A percentile compares a stretch with the other conserved stretches of the same genome.
Conservation (phyloP, 2,797 vertebrate species). For the Merluccius polli region DNA sequence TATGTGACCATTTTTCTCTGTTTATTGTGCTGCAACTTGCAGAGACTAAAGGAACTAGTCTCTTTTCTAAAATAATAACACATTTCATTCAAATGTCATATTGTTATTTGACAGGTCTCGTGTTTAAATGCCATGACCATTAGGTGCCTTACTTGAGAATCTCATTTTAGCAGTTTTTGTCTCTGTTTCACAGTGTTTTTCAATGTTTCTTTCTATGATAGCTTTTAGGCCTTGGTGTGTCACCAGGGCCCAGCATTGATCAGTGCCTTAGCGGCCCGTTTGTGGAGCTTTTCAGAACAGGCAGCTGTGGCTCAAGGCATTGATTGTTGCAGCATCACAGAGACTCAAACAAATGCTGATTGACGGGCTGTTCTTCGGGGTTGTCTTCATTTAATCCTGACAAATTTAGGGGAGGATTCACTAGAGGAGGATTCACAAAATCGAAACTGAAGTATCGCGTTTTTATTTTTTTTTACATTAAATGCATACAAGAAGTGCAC, state of each 20-base stretch:
- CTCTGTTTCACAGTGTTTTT: neutral
- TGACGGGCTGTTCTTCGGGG: constrained; percentile 47
- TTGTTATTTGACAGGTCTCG: neutral
- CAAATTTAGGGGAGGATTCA: constrained; percentile 34
- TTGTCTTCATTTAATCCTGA: constrained; percentile 42
- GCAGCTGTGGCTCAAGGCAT: constrained; percentile 36
- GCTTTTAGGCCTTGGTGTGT: neutral
- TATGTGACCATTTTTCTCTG: neutral
- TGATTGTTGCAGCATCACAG: constrained; percentile 45
- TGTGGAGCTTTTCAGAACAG: constrained; percentile 53
- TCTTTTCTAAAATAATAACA: neutral
- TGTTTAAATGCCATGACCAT: neutral
- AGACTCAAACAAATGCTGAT: constrained; percentile 55
- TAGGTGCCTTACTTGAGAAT: neutral
- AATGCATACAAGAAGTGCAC: too few relatives aligned
- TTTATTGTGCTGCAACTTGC: neutral
- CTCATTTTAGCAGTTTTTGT: neutral
- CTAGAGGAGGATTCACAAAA: too few relatives aligned
- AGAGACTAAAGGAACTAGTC: neutral
- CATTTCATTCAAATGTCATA: neutral
- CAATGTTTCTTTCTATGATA: neutral
- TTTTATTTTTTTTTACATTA: too few relatives aligned
- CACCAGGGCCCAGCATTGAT: constrained; percentile 46
- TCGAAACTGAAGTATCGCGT: too few relatives aligned
- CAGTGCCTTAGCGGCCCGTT: constrained; percentile 46